Conservation (phyloP, 2,113 vertebrate species). For the Monarcha castaneiventris region DNA sequence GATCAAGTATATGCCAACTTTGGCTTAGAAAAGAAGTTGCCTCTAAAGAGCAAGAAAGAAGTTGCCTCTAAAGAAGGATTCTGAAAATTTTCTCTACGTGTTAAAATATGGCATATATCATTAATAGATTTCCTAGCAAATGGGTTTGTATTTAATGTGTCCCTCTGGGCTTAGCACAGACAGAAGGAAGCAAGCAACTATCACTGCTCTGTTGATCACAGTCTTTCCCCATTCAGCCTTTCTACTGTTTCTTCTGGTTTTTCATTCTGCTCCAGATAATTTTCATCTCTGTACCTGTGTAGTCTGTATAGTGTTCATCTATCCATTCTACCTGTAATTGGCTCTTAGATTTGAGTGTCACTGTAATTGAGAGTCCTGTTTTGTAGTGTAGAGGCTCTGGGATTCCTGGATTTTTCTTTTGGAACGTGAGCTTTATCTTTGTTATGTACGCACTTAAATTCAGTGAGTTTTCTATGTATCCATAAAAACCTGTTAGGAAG, state of each 20-base stretch:
- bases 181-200: background rate
- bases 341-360: background rate
- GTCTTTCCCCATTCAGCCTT: background rate
- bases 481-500: background rate
- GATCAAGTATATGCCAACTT: slow-evolving; percentile 14
- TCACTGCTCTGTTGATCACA: background rate
- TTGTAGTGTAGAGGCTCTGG: background rate
- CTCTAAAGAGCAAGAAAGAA: background rate
- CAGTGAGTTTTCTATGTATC: background rate
- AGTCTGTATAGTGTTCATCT: background rate
- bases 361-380: background rate
- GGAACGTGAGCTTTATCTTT: background rate
- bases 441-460: background rate
- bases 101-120: background rate
- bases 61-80: background rate
- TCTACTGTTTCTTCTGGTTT: background rate
- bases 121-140: background rate
- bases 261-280: background rate
- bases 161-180: background rate
- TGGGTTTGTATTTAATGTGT: background rate
- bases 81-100: background rate
- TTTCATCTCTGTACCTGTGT: background rate
- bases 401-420: background rate
- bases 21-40: background rate
- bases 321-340: background rate